Evolutionary conservation across 2,113 vertebrate species (phyloP).

Genomic region (Globicephala melas): DNA sequence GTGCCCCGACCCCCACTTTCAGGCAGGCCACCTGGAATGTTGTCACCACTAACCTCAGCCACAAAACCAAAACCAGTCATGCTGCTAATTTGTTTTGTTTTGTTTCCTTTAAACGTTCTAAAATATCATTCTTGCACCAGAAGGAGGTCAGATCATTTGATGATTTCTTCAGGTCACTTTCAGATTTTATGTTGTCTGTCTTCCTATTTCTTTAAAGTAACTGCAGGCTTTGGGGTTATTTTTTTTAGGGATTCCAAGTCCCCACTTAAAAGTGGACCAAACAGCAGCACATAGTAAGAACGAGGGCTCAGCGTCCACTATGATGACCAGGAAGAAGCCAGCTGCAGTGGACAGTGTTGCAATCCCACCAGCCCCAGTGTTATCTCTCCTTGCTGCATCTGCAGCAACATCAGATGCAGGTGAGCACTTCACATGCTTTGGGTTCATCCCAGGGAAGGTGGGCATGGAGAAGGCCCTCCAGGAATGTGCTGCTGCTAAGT

Average conservation of each 20-base stretch:
- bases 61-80: neutral
- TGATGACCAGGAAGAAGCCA: conserved; percentile 87
- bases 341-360: conserved; percentile 78
- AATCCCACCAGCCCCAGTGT: conserved; percentile 77
- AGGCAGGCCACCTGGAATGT: neutral
- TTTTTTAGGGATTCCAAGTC: conserved; percentile 80
- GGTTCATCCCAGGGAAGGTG: neutral
- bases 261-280: conserved; percentile 87
- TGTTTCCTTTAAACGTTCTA: neutral
- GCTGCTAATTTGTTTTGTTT: neutral
- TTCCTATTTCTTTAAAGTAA: neutral
- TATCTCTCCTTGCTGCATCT: conserved; percentile 84
- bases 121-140: neutral
- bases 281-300: conserved; percentile 81
- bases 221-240: conserved; percentile 35
- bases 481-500: neutral
- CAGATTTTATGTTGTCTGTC: neutral
- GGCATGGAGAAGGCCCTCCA: neutral
- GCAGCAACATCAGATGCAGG: conserved; percentile 83
- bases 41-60: neutral
- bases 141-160: neutral
- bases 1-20: neutral
- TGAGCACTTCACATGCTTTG: conserved; percentile 59
- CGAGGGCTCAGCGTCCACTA: conserved; percentile 78
- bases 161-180: neutral